Conservation (phyloP, 2,797 vertebrate species). For the Bovichtus diacanthus region DNA sequence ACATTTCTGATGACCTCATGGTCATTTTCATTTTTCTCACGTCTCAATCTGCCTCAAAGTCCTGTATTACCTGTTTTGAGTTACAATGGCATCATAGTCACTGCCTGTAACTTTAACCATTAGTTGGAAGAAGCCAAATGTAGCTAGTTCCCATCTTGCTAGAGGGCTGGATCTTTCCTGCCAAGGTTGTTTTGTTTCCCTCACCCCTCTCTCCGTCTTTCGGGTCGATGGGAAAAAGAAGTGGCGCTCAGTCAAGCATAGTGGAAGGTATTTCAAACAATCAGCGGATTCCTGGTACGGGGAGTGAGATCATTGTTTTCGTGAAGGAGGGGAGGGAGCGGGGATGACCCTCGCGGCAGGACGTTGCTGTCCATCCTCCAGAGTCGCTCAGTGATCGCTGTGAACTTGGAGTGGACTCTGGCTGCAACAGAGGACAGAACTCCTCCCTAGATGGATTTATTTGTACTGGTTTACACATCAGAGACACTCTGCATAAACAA, state of each 20-base stretch:
- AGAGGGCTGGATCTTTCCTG: conserved; percentile 58
- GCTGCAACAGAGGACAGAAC: conserved; percentile 50
- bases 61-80: neutral
- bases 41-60: neutral
- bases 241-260: conserved; percentile 54
- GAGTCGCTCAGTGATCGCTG: neutral
- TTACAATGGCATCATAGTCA: neutral
- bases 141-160: conserved; percentile 49
- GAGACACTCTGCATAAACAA: conserved; percentile 16
- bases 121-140: conserved; percentile 34
- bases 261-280: conserved; percentile 82
- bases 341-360: conserved; percentile 50
- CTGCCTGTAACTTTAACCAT: conserved; percentile 17
- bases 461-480: conserved; percentile 22
- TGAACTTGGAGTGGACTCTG: conserved; percentile 38
- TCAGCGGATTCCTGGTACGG: conserved; percentile 74
- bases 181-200: conserved; percentile 57
- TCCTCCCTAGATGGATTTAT: conserved; percentile 26
- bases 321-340: conserved; percentile 18
- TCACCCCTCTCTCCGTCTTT: conserved; percentile 14
- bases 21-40: neutral
- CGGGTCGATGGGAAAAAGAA: conserved; percentile 60
- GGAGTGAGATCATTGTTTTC: conserved; percentile 78
- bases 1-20: neutral
- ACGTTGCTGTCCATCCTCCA: conserved; percentile 40